Base-by-base conservation (phyloP, 92 coral and sea anemone genomes). In the Bergia puertoricense region DNA sequence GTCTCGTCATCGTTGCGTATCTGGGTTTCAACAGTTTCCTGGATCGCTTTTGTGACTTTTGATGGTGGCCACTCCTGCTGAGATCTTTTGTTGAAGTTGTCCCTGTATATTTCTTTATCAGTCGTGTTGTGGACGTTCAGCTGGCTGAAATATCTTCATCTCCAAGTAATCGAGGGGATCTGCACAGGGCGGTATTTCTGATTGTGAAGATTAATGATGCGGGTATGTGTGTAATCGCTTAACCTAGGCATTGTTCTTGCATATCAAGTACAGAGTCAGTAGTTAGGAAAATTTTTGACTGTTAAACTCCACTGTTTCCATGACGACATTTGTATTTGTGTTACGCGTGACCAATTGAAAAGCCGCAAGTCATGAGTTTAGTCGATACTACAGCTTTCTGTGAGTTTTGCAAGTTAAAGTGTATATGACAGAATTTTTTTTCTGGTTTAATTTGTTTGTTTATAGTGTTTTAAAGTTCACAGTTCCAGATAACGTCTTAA, bases 141-240 rank as follows among this genome's bases (percentile, higher is more conserved):
- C 66, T 79, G 18, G 18, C 43, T 1, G 40, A 30, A 57, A 22
- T 79, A 8, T 13, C 39, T 79, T 79, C 82, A 79, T 13, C 5
- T 79, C n/a, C 40, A 10, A 79, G 82, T 9, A 15, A 36, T 4
- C 66, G 82, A 79, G 48, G 30, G 82, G 30, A 79, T 79, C 18
- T 79, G 82, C 20, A 3, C 8, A n/a, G 82, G 82, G 11, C 82
- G 65, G 43, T 79, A 79, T 6, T 79, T 79, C 68, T 79, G 82
- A 6, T 79, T 7, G 30, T 50, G 39, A 2, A 79, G 67, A n/a
- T 50, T 79, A 22, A 79, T 79, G 43, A 79, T 36, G 7, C 68
- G 82, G 5, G 82, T 50, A 3, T 67, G 67, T 4, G 42, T 30
- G 42, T 79, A 79, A 37, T 79, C 40, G 43, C 43, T 79, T 48